Base-by-base conservation (phyloP, 1,140 invertebrate genomes). In the Diuraphis noxia region DNA sequence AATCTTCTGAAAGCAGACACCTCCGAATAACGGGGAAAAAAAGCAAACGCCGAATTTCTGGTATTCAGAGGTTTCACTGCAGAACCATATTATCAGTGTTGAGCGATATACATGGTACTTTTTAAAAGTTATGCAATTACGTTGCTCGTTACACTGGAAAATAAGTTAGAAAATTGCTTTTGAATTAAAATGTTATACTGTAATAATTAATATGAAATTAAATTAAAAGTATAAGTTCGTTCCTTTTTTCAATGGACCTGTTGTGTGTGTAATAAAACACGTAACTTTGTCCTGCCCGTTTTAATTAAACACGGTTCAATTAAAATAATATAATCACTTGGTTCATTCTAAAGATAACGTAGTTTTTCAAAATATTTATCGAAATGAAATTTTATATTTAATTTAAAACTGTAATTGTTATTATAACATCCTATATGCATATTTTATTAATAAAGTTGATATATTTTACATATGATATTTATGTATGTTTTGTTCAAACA, bases 41-140 rank as follows among this genome's bases (percentile, higher is more conserved):
- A 4, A 3, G 9, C 25, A 56, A 56, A 25, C 25, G 21, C 46
- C 46, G 46, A 49, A 21, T 72, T 13, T 72, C 56, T 5, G 13
- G 4, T 72, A 72, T n/a, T 34, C 17, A n/a, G 56, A n/a, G 30
- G 13, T 72, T 72, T 72, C n/a, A n/a, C n/a, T 56, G 43, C 43
- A 46, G 43, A 46, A 46, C 46, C 19, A 23, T n/a, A n/a, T n/a
- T n/a, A n/a, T 49, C 46, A 21, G 46, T 49, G 56, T 72, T n/a
- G 56, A 13, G 4, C 56, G n/a, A 21, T 17, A 23, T 2, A 6
- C 34, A 63, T n/a, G 30, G 17, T n/a, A 63, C 30, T 72, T 72
- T 72, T 72, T n/a, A 72, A 72, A 72, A 72, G 30, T 72, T n/a
- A 72, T 72, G n/a, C n/a, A 72, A 72, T 72, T n/a, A 72, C 56